phyloP scores from a whole-genome alignment of 2,888 invertebrate species.

The Gryllus longicercus region DNA sequence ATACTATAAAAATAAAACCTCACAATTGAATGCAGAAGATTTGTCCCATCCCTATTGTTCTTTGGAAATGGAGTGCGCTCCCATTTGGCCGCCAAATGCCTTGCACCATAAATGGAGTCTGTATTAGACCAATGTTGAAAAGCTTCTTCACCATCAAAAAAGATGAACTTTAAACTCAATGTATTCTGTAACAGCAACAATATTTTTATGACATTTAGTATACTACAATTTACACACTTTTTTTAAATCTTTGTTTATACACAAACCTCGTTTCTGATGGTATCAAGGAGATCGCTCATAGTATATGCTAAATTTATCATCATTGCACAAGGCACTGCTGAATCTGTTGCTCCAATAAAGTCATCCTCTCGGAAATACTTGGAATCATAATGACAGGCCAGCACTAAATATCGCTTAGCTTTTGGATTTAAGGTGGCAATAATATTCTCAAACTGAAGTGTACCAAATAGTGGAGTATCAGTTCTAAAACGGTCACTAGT shows the following conservation, averaged over 20 bases:
- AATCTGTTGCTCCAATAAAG: slow-evolving; percentile 83
- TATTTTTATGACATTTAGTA: neutral
- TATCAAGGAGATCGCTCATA: slow-evolving; percentile 59
- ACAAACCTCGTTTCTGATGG: slow-evolving; percentile 49
- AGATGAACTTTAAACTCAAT: slow-evolving; percentile 78
- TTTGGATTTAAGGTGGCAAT: slow-evolving; percentile 75
- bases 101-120: slow-evolving; percentile 94
- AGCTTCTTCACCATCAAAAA: slow-evolving; percentile 99
- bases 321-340: slow-evolving; percentile 94
- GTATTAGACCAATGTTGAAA: slow-evolving; percentile 79
- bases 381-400: slow-evolving; percentile 90
- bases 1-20: slow-evolving; percentile 42
- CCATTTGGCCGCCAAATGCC: slow-evolving; percentile 81
- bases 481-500: slow-evolving; percentile 71
- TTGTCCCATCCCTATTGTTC: slow-evolving; percentile 49
- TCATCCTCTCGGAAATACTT: slow-evolving; percentile 66
- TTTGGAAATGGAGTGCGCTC: slow-evolving; percentile 47
- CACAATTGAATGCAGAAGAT: slow-evolving; percentile 70
- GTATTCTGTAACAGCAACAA: slow-evolving; percentile 43
- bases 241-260: neutral
- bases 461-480: slow-evolving; percentile 71
- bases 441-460: slow-evolving; percentile 77
- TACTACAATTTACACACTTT: neutral
- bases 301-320: slow-evolving; percentile 75
- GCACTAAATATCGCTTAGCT: slow-evolving; percentile 69